These are phyloP conservation scores for Bubo blakistoni DNA, from an alignment of 2,113 vertebrate species.

Conservation along the genomic window DNA sequence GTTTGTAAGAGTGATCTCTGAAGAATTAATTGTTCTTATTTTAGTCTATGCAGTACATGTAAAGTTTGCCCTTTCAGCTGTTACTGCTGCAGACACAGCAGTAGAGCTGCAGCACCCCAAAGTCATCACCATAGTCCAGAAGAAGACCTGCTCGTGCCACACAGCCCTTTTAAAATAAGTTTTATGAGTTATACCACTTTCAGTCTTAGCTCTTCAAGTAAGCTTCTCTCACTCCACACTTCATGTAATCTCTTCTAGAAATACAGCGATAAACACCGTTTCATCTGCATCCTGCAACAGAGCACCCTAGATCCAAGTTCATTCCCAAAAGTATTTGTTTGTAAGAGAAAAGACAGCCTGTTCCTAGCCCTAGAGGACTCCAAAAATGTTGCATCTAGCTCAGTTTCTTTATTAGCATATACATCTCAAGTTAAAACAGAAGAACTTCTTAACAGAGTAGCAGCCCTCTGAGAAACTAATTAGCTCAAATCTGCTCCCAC, in stretches of 20 bases:
- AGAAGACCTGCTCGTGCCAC: accelerated
- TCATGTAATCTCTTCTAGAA: neutral
- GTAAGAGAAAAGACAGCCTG: neutral
- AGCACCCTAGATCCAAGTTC: neutral
- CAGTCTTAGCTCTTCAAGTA: neutral
- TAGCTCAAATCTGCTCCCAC: neutral
- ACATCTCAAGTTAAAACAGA: neutral
- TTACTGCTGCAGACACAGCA: too few relatives aligned
- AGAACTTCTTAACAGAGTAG: neutral
- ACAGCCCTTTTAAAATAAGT: neutral
- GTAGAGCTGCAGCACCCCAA: neutral
- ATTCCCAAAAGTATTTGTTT: neutral
- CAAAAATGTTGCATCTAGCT: accelerated
- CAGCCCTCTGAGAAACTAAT: neutral
- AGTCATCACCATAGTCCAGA: neutral
- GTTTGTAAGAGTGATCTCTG: neutral
- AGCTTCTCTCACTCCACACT: neutral
- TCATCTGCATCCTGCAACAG: neutral
- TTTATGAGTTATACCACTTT: neutral
- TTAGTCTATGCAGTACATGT: neutral
- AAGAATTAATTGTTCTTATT: neutral
- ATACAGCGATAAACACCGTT: accelerated
- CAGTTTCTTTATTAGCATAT: neutral
- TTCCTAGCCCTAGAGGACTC: neutral
- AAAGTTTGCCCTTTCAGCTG: neutral